These are phyloP conservation scores for Ibycter americanus DNA, from an alignment of 2,797 vertebrate species.

Conservation along the genomic window DNA sequence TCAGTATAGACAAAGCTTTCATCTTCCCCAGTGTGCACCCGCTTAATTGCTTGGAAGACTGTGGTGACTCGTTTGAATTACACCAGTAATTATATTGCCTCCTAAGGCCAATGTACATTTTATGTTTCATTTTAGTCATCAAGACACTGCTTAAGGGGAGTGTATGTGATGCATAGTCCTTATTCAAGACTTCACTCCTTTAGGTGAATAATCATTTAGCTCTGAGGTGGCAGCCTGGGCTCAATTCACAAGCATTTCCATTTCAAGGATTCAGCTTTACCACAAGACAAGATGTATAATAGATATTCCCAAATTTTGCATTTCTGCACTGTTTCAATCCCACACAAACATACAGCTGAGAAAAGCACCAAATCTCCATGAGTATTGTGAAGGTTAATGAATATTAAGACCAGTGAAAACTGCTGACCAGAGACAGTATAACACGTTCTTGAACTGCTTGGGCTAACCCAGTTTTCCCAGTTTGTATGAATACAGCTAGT, in stretches of 20 bases:
- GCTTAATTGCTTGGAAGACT: not conserved
- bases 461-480: not conserved
- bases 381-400: not conserved
- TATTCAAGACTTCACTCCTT: not conserved
- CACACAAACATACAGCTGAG: not conserved
- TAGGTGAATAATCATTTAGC: not conserved
- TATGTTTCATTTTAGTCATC: not conserved
- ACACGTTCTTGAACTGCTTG: not conserved
- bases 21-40: not conserved
- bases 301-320: not conserved
- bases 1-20: not conserved
- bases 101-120: not conserved
- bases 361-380: not conserved
- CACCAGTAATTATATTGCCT: not conserved
- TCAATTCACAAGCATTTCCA: not conserved
- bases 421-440: not conserved
- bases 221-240: not conserved
- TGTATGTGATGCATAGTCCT: not conserved
- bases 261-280: not conserved
- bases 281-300: not conserved
- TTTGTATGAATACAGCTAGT: not conserved
- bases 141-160: not conserved
- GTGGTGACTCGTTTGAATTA: not conserved
- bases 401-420: not conserved
- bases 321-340: not conserved